Conservation (phyloP, 92 coral and sea anemone species). For the Umimayanthus chanpuru region DNA sequence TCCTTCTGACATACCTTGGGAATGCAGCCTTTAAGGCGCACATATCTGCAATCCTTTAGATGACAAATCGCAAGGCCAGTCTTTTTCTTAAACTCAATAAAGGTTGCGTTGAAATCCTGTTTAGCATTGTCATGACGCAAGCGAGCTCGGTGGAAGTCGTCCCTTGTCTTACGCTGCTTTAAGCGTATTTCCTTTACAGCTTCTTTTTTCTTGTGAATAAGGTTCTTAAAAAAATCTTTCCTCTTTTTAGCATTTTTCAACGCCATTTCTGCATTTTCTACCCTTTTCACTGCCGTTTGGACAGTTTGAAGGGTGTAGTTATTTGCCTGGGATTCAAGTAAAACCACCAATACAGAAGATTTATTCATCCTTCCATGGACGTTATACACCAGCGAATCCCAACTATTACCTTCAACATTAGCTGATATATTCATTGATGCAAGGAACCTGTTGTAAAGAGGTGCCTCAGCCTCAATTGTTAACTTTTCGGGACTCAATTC, state of each 20-base stretch:
- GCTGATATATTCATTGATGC: conserved; percentile 48
- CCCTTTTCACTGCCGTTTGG: conserved; percentile 42
- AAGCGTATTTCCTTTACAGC: background rate
- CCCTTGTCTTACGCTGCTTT: background rate
- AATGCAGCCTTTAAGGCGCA: conserved; percentile 29
- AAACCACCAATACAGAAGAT: conserved; percentile 37
- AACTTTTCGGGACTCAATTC: background rate
- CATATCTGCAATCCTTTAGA: conserved; percentile 32
- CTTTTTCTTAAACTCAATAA: background rate
- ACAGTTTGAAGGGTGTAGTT: conserved; percentile 31
- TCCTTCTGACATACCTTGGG: conserved; percentile 42
- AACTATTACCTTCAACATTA: conserved; percentile 37
- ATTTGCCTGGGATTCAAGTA: conserved; percentile 41
- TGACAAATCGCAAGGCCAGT: background rate
- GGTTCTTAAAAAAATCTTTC: background rate
- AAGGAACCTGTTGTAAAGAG: conserved; percentile 36
- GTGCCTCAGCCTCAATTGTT: background rate
- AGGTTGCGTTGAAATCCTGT: conserved; percentile 38
- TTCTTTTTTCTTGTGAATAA: background rate
- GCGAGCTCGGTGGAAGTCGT: conserved; percentile 41
- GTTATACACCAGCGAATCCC: conserved; percentile 52
- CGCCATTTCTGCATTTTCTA: conserved; percentile 31
- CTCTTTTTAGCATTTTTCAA: conserved; percentile 41
- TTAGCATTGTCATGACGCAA: conserved; percentile 38
- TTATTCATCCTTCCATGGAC: conserved; percentile 49